Evolutionary conservation across 2,113 vertebrate species (phyloP), one percentile per base, ranked within the genome.

Genomic region (Phalacrocorax pelagicus): DNA sequence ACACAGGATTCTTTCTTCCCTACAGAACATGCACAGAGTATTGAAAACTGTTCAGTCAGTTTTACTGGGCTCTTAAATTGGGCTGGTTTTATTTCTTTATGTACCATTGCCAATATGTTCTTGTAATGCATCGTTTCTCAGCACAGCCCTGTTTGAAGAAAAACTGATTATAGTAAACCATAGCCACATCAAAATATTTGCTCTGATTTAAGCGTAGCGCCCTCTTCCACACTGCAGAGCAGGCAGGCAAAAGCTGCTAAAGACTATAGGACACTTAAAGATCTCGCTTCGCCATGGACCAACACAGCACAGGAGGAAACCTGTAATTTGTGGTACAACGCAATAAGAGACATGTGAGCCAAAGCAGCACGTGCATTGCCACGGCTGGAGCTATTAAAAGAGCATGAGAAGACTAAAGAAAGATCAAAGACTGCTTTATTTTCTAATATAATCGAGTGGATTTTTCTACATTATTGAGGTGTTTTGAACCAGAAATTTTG

Each of bases 31-130:
- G 40, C 30, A 42, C 6, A 72, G 46, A 65, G 72, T 24, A 92
- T 2, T 83, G 67, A 80, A 84, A 87, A 87, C 62, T 63, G 49
- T 19, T 91, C 92, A 92, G 80, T 44, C 77, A 52, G 5, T 82
- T 95, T 91, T 95, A 93, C 27, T 51, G 17, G 40, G 77, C 36
- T 94, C 73, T 94, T 79, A 74, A 89, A 86, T 91, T 32, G 77
- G 84, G 46, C 58, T 69, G 44, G 15, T 27, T 81, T 75, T 81
- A 52, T 92, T 96, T 77, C 57, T 88, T 57, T 32, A 69, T 84
- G 74, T 47, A 55, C 66, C 40, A 62, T 15, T 81, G 65, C 67
- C 65, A 92, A 30, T 21, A 38, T 6, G 69, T 70, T 80, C 78
- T 61, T 73, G 74, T 27, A 94, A 80, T 8, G 46, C 70, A 92